Evolutionary conservation across 2,888 invertebrate genomes (phyloP).

Genomic region (Aphrophora alni): DNA sequence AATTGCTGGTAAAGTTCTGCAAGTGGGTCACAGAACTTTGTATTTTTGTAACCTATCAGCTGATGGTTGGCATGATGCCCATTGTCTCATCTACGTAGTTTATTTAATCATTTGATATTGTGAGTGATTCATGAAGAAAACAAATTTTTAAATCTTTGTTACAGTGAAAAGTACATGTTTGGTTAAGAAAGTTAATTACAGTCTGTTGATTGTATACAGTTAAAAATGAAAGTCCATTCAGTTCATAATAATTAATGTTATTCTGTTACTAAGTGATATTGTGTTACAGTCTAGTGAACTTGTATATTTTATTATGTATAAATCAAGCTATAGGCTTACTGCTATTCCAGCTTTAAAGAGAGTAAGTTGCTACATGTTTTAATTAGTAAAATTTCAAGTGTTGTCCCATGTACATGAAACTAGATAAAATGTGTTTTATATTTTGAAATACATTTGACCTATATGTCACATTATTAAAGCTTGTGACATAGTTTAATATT

Average conservation of each 20-base stretch:
- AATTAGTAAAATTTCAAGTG: no score
- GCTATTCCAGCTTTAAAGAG: background rate
- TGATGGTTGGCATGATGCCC: background rate
- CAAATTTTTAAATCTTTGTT: background rate
- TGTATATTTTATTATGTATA: background rate
- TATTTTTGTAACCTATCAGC: background rate
- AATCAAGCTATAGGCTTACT: background rate
- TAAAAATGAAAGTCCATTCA: background rate
- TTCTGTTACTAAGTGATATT: background rate
- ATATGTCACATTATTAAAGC: no score
- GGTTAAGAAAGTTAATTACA: background rate
- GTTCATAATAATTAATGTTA: background rate
- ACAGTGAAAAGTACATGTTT: background rate
- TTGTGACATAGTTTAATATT: no score
- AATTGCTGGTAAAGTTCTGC: background rate
- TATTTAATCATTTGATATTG: background rate
- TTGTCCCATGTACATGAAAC: no score
- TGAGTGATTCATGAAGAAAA: background rate
- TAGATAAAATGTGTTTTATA: no score
- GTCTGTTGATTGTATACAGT: background rate
- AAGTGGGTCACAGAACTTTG: conserved; percentile 4
- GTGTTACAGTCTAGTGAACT: background rate
- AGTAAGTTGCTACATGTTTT: background rate
- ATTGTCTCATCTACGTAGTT: background rate
- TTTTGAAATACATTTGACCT: no score